Base-by-base conservation (phyloP, 2,888 invertebrate genomes). In the Hydrotaea cyrtoneurina region DNA sequence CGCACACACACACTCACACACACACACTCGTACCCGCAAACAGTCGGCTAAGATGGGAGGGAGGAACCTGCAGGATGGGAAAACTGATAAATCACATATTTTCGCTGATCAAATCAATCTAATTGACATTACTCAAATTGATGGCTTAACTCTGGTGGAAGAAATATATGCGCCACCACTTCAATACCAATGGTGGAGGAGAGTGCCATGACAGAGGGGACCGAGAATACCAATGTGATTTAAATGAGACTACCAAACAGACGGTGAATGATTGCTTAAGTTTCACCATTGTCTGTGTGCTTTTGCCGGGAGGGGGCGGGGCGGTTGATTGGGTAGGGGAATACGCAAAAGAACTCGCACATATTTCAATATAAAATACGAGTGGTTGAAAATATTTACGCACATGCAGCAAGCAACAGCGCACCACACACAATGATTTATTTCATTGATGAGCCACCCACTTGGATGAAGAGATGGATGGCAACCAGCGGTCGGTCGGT, bases 91-190 rank as follows among this genome's bases (percentile, higher is more conserved):
- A 90, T 90, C 91, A 91, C 91, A 90, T 88, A 90, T 90, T 91
- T 91, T 90, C 89, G 89, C 90, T 91, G 91, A 91, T 91, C 92
- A 92, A 92, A 91, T 91, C 91, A 91, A 91, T 91, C 91, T 91
- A 91, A 91, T 91, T 91, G 91, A 91, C 92, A 91, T 91, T 91
- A 91, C 90, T 91, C 91, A 92, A 91, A 91, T 91, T 91, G 90
- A 91, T 91, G 90, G 85, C 85, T 85, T 77, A 85, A 85, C 85
- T 85, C 85, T 69, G 74, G 88, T 89, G 88, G 87, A 89, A 90
- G 90, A 89, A 87, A 87, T 50, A 53, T 69, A 13, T 66, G 21
- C 39, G 31, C 31, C 78, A 17, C 17, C 39, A 50, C 8, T 23
- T 69, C 19, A n/a, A n/a, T n/a, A n/a, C n/a, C n/a, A n/a, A n/a